Evolutionary conservation across 2,113 vertebrate species (phyloP).

Genomic region (Vulpes vulpes): DNA sequence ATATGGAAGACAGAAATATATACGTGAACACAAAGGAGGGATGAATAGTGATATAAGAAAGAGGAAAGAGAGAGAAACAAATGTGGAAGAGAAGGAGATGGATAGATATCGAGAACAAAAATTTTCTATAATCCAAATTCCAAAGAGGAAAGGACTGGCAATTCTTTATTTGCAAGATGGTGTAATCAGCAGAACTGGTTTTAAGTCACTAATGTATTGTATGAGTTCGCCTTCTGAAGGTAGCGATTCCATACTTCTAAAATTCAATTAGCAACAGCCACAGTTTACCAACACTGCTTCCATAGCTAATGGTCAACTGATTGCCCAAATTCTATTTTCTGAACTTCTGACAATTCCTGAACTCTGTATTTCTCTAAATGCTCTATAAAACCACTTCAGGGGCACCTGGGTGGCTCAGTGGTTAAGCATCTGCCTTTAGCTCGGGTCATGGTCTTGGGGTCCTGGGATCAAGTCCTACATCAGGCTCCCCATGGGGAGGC

Average conservation of each 20-base stretch:
- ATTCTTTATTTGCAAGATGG: background rate
- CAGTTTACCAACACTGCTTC: accelerated
- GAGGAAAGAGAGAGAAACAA: background rate
- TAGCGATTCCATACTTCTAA: background rate
- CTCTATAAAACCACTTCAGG: background rate
- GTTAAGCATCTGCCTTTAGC: too few species aligned
- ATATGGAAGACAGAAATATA: background rate
- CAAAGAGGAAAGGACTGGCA: background rate
- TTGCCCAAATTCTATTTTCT: background rate
- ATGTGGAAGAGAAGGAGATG: background rate
- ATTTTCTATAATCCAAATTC: background rate
- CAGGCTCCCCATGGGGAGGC: too few species aligned
- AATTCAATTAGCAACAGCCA: background rate
- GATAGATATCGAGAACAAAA: background rate
- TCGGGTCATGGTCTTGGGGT: too few species aligned
- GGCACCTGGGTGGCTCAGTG: too few species aligned
- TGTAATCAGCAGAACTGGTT: background rate
- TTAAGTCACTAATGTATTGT: background rate
- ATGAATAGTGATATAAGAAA: background rate
- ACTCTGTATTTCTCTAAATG: background rate
- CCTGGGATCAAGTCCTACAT: too few species aligned
- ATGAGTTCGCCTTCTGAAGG: background rate
- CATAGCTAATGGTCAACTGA: accelerated
- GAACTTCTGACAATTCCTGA: background rate
- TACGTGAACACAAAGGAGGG: background rate